Evolutionary conservation across 1,140 invertebrate genomes (phyloP).

Genomic region (Cepaea nemoralis): DNA sequence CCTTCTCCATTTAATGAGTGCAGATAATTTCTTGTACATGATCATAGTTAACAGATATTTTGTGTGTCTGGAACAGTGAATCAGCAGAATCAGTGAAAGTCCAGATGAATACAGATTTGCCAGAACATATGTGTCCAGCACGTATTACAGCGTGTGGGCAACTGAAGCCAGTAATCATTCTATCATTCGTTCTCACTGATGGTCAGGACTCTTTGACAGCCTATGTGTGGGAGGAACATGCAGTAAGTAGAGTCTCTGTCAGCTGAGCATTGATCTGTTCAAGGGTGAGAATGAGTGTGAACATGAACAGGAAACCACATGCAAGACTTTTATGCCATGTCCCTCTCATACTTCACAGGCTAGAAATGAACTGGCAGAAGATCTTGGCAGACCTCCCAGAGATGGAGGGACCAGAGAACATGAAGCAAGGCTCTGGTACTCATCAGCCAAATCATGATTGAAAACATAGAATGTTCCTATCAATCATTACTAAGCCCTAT

Average conservation of each 20-base stretch:
- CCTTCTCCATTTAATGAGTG: too few relatives aligned
- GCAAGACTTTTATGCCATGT: too few relatives aligned
- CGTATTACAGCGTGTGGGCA: background rate
- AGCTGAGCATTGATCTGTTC: too few relatives aligned
- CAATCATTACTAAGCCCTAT: too few relatives aligned
- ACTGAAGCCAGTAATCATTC: slow-evolving; percentile 4
- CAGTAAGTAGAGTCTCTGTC: background rate
- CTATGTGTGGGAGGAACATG: background rate
- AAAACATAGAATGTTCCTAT: background rate
- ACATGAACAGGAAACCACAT: too few relatives aligned
- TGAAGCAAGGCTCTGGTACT: background rate
- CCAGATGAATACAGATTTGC: background rate
- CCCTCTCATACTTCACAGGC: too few relatives aligned
- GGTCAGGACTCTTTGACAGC: background rate
- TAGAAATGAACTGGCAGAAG: background rate
- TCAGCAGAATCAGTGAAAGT: background rate
- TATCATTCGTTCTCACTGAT: background rate
- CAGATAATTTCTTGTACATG: too few relatives aligned
- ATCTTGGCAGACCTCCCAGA: background rate
- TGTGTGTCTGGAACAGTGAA: background rate
- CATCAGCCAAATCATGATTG: background rate
- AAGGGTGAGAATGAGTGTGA: too few relatives aligned
- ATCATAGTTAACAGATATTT: too few relatives aligned
- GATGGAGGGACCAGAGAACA: background rate
- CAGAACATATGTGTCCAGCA: background rate